Evolutionary conservation across 2,113 vertebrate genomes (phyloP).

Genomic region (Cavia porcellus): DNA sequence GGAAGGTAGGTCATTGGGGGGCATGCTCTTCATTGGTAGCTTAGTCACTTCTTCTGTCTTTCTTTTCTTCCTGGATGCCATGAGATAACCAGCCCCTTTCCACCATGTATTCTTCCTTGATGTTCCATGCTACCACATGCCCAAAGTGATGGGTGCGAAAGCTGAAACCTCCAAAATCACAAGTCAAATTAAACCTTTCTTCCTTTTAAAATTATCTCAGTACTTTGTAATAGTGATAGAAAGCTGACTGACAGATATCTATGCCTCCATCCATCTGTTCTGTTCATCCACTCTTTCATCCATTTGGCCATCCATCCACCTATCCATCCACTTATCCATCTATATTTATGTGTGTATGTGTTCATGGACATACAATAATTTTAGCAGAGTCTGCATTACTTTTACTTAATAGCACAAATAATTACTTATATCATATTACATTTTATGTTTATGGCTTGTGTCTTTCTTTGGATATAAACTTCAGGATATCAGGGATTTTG

Average conservation of each 20-base stretch:
- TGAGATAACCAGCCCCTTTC: not conserved
- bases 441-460: slow-evolving; percentile 27
- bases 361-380: not conserved
- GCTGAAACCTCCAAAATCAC: not conserved
- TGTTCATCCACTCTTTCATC: too few relatives aligned
- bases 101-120: not conserved
- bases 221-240: not conserved
- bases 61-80: not conserved
- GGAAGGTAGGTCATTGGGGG: not conserved
- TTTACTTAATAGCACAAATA: slow-evolving; percentile 10
- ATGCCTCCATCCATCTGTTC: not conserved
- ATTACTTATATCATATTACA: not conserved
- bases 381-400: not conserved
- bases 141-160: not conserved
- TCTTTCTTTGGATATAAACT: slow-evolving; percentile 14
- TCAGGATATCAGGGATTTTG: not conserved
- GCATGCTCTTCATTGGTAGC: not conserved
- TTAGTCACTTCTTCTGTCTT: not conserved
- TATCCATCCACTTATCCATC: not conserved
- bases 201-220: not conserved
- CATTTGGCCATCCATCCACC: too few relatives aligned
- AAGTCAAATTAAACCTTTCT: not conserved
- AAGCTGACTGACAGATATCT: not conserved
- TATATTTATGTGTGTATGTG: not conserved
- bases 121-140: not conserved